Base-by-base conservation (phyloP, 2,797 vertebrate genomes). In the Sylvia borin region DNA sequence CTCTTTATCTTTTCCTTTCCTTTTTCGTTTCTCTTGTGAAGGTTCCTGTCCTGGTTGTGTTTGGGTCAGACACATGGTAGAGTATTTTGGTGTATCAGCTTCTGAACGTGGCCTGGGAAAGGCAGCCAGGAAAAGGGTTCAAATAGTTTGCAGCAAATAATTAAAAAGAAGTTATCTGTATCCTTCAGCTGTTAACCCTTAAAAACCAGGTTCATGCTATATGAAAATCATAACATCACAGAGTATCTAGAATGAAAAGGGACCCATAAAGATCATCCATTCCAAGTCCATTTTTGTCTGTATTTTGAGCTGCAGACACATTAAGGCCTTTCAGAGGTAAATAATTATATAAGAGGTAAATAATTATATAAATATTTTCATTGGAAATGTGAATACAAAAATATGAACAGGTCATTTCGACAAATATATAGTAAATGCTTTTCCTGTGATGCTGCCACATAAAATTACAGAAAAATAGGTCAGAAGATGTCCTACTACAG, bases 1-100 rank as follows among this genome's bases (percentile, higher is more conserved):
- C 32, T 54, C 79, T 86, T 90, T 91, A 80, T 94, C 87, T 91
- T 92, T 92, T 79, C 81, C 53, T 93, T 91, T 74, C 40, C 47
- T 88, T 88, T 91, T 71, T n/a, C 0, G 6, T 76, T 71, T 72
- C 50, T 88, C 89, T 82, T 71, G 25, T 90, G 93, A 74, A 51
- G 25, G 62, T 87, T 94, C 71, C 78, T 85, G 55, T 85, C 31
- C 62, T 91, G 27, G 43, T 61, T 0, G 2, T 42, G 31, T 64
- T 78, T 91, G 79, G 36, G 64, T 92, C 58, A 77, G 70, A 65
- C 80, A 77, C 60, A 76, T 34, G 60, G 57, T 51, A 48, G 58
- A 67, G 29, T 85, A 77, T 81, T 95, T 94, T 90, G 54, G 53
- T 73, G 5, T 81, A 85, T 82, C 71, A 84, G 55, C 64, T 90